Conservation (phyloP, 2,888 invertebrate species). For the Habrosyne pyritoides region DNA sequence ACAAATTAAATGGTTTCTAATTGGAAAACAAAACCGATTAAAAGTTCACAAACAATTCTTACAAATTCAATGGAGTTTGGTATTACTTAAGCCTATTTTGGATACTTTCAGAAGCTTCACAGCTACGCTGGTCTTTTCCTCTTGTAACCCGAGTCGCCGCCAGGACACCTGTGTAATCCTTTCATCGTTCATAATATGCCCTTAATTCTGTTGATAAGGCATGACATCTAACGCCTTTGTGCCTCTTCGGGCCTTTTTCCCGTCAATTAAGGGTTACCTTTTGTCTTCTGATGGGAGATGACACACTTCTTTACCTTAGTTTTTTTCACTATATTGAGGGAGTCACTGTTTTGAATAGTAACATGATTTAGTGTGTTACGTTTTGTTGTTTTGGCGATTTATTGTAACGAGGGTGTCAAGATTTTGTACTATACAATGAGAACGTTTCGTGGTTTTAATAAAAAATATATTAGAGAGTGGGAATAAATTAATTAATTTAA, state of each 20-base stretch:
- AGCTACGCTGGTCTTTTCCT: conserved; percentile 36
- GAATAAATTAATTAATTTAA: conserved; percentile 20
- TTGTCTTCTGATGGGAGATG: conserved; percentile 77
- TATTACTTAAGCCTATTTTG: background rate
- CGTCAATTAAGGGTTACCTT: conserved; percentile 71
- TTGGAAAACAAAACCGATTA: background rate
- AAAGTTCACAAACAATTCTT: background rate
- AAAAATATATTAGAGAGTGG: conserved; percentile 41
- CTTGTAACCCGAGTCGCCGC: conserved; percentile 39
- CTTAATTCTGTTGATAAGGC: conserved; percentile 81
- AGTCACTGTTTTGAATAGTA: conserved; percentile 75
- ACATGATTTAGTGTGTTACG: conserved; percentile 74
- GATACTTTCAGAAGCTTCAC: background rate
- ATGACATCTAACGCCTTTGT: conserved; percentile 80
- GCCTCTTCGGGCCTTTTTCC: conserved; percentile 57
- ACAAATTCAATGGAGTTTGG: background rate
- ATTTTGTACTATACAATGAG: conserved; percentile 23
- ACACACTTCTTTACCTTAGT: conserved; percentile 63
- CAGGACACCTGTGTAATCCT: conserved; percentile 82
- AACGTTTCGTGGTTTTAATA: conserved; percentile 45
- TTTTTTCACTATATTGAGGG: conserved; percentile 48
- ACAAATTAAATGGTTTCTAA: background rate
- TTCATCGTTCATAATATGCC: conserved; percentile 78
- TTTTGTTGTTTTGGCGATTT: conserved; percentile 72
- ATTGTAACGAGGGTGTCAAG: conserved; percentile 64